Conservation (phyloP, 2,797 vertebrate species). For the Lophius americanus region DNA sequence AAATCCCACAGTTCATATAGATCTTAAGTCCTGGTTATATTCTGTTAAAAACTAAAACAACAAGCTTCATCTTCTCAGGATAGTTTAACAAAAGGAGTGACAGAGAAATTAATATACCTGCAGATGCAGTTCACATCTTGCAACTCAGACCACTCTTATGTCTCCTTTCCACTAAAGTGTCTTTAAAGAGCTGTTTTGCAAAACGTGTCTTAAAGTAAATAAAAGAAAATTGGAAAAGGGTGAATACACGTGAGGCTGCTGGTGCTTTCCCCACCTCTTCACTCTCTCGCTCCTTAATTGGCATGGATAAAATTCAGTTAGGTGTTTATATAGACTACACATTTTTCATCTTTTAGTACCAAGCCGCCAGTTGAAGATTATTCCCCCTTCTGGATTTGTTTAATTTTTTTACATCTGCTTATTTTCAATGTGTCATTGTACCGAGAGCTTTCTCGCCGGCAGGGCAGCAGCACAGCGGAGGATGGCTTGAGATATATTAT, state of each 20-base stretch:
- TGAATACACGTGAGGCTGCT: slow-evolving; percentile 64
- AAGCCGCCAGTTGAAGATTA: slow-evolving; percentile 90
- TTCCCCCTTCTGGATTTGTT: slow-evolving; percentile 95
- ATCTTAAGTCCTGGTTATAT: slow-evolving; percentile 3
- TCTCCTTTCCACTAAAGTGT: slow-evolving; percentile 71
- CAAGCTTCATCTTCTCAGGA: too few relatives aligned
- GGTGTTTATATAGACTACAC: slow-evolving; percentile 96
- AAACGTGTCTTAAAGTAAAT: slow-evolving; percentile 80
- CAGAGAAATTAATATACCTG: neutral
- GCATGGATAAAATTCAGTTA: slow-evolving; percentile 93
- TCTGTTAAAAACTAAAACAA: neutral
- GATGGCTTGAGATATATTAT: slow-evolving; percentile 80
- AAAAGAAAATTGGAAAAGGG: slow-evolving; percentile 75
- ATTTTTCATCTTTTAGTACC: slow-evolving; percentile 99
- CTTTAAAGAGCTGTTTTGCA: slow-evolving; percentile 71
- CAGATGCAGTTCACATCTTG: slow-evolving; percentile 24
- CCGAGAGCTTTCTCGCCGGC: slow-evolving; percentile 83
- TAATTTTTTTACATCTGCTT: slow-evolving; percentile 98
- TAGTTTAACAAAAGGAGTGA: too few relatives aligned
- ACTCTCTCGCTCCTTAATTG: slow-evolving; percentile 96
- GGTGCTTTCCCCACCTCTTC: slow-evolving; percentile 58
- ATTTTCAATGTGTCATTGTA: slow-evolving; percentile 95
- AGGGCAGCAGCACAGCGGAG: slow-evolving; percentile 72
- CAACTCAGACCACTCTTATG: slow-evolving; percentile 25
- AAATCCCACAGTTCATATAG: slow-evolving; percentile 3